Percentiles rank a stretch among this genome's conserved stretches.
These are phyloP conservation scores for Palythoa heliodiscus DNA, from an alignment of 92 coral and sea anemone species.

Conservation along the genomic window DNA sequence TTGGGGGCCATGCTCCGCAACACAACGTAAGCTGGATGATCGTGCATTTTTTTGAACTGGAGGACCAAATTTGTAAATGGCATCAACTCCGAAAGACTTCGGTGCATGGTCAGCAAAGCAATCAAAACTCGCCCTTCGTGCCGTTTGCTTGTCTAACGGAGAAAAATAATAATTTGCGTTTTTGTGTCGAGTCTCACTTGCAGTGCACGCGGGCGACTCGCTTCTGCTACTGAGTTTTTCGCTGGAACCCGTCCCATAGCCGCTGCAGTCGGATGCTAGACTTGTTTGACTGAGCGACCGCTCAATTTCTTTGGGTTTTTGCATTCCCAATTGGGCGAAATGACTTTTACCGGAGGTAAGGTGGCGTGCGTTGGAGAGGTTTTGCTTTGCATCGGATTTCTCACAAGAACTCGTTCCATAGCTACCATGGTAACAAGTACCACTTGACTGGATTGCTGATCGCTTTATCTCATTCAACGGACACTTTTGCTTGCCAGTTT, in stretches of 20 bases:
- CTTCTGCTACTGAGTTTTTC: constrained; percentile 25
- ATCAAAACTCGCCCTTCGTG: constrained; percentile 13
- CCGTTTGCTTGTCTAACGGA: constrained; percentile 4
- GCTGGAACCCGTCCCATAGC: constrained; percentile 29
- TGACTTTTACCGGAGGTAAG: neutral
- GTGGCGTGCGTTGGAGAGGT: neutral
- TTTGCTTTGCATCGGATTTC: neutral
- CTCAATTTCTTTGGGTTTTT: constrained; percentile 1
- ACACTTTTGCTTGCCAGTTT: neutral
- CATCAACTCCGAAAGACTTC: neutral
- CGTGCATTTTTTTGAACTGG: constrained; percentile 18
- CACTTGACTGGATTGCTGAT: constrained; percentile 24
- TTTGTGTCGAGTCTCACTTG: constrained; percentile 16
- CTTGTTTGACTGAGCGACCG: constrained; percentile 35
- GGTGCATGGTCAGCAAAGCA: constrained; percentile 4
- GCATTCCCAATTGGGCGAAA: neutral
- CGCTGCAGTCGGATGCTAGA: constrained; percentile 58
- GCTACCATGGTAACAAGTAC: constrained; percentile 40
- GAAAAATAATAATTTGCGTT: neutral
- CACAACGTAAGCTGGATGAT: constrained; percentile 26
- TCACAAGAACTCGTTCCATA: constrained; percentile 4
- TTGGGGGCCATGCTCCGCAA: constrained; percentile 1
- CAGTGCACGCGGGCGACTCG: neutral
- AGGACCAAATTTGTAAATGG: neutral
- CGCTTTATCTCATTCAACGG: neutral